Evolutionary conservation across 2,888 invertebrate genomes (phyloP).

Genomic region (Imbricaverruca yamaguchii): DNA sequence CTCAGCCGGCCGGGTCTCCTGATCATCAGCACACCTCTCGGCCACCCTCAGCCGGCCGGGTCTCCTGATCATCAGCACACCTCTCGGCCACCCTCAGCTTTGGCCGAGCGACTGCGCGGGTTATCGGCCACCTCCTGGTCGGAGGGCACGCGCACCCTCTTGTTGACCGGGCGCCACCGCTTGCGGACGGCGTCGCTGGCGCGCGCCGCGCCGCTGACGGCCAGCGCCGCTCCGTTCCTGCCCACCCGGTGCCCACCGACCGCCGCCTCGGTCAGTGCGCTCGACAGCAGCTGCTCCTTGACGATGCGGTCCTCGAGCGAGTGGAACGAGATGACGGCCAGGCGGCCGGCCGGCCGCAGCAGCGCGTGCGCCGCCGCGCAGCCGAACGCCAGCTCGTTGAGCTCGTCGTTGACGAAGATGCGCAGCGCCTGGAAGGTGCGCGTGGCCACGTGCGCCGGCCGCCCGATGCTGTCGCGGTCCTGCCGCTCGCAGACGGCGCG

Average conservation of each 20-base stretch:
- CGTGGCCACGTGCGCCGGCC: constrained; percentile 73
- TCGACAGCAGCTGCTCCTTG: constrained; percentile 57
- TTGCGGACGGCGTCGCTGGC: constrained; percentile 54
- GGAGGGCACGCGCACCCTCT: constrained; percentile 68
- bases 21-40: constrained; percentile 46
- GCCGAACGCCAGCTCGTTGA: constrained; percentile 88
- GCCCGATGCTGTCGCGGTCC: constrained; percentile 58
- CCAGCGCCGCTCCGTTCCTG: constrained; percentile 56
- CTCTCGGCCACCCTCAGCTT: constrained; percentile 77
- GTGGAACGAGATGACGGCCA: constrained; percentile 82
- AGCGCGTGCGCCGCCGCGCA: constrained; percentile 64
- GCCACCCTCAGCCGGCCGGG: constrained; percentile 49
- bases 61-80: neutral
- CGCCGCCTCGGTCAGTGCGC: neutral
- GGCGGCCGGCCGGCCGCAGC: constrained; percentile 67
- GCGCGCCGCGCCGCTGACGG: constrained; percentile 54
- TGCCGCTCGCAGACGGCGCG: constrained; percentile 51
- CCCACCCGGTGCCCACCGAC: constrained; percentile 45
- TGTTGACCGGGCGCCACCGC: constrained; percentile 66
- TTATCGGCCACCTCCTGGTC: constrained; percentile 66
- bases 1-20: too few species aligned
- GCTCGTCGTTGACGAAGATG: constrained; percentile 92
- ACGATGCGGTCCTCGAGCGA: constrained; percentile 89
- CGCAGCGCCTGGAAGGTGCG: constrained; percentile 88
- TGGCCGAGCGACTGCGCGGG: constrained; percentile 81